phyloP scores from a whole-genome alignment of 2,797 vertebrate species.

The Masticophis lateralis region DNA sequence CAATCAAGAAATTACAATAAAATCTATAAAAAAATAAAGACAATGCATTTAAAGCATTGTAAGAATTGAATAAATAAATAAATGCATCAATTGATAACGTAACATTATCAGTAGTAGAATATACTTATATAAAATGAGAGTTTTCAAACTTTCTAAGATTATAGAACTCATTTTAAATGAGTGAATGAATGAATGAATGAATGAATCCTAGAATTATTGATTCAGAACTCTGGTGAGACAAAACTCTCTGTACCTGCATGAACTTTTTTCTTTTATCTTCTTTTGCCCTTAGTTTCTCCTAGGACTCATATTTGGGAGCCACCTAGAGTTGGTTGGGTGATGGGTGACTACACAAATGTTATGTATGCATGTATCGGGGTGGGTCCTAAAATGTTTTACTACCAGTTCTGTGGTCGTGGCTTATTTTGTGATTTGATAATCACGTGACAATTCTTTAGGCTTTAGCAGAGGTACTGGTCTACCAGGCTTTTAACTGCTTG shows the following conservation, averaged over 20 bases:
- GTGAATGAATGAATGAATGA: neutral
- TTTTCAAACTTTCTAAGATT: neutral
- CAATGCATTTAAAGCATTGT: neutral
- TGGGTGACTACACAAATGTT: neutral
- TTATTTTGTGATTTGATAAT: too few relatives aligned
- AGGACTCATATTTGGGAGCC: neutral
- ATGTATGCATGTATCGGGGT: too few relatives aligned
- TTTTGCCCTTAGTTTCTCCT: neutral
- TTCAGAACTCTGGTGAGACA: neutral
- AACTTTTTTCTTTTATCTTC: neutral
- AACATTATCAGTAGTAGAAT: neutral
- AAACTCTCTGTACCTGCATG: neutral
- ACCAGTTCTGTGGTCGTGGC: too few relatives aligned
- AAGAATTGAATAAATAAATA: neutral
- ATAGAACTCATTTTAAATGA: neutral
- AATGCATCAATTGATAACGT: neutral
- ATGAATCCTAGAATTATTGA: neutral
- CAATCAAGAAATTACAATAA: neutral
- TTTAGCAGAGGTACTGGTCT: too few relatives aligned
- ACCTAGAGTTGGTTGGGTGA: neutral
- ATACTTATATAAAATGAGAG: neutral
- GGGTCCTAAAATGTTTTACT: too few relatives aligned
- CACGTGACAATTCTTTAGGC: too few relatives aligned
- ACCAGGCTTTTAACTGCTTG: too few relatives aligned
- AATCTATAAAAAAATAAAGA: neutral